These are phyloP conservation scores for Sebastes taczanowskii DNA, from an alignment of 2,797 vertebrate genomes.

Conservation along the genomic window DNA sequence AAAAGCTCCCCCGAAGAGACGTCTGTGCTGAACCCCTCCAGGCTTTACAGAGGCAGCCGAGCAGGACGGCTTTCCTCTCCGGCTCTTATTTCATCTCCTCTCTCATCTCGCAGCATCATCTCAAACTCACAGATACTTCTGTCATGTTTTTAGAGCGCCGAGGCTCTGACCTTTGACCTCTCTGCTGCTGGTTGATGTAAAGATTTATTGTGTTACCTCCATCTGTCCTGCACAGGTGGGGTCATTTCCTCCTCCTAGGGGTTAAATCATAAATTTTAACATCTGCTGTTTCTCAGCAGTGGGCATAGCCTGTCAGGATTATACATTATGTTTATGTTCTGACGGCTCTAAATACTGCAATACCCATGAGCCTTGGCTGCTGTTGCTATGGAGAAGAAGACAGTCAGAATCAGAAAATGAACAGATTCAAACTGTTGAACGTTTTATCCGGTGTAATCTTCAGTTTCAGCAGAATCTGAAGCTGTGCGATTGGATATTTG, in stretches of 20 bases:
- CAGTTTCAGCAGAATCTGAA: background rate
- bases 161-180: constrained; percentile 5
- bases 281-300: background rate
- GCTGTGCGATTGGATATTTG: background rate
- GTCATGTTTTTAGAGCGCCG: background rate
- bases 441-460: background rate
- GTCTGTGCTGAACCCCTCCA: constrained; percentile 3
- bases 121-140: background rate
- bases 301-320: background rate
- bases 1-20: background rate
- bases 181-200: background rate
- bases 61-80: constrained; percentile 5
- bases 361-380: background rate
- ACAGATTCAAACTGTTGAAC: background rate
- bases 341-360: background rate
- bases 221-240: background rate
- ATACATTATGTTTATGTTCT: background rate
- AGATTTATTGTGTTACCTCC: background rate
- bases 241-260: background rate
- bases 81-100: constrained; percentile 17
- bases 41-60: constrained; percentile 31
- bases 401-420: background rate
- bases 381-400: background rate
- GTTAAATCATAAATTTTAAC: background rate
- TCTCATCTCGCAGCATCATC: background rate